Base-by-base conservation (phyloP, 2,113 vertebrate species). In the Rhinichthys klamathensis region DNA sequence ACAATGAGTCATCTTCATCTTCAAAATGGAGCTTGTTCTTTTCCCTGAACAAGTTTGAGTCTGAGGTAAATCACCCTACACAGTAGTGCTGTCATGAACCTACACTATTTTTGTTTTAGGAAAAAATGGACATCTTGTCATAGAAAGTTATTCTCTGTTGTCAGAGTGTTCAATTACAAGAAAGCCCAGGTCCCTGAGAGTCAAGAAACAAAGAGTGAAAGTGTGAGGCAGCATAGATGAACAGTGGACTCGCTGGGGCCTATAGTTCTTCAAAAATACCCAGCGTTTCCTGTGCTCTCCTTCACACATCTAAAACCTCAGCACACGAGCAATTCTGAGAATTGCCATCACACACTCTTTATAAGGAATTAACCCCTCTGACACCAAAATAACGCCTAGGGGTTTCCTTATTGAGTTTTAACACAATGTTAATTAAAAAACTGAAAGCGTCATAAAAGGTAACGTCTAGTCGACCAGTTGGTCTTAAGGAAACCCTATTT, bases 151-250 rank as follows among this genome's bases (percentile, higher is more conserved):
- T 81, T 73, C 73, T 74, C 44, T 69, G 9, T 35, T 27, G 32
- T 30, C 30, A 30, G 30, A 25, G 7, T 41, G 44, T 49, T 30
- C 25, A 27, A 65, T 86, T 88, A 86, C 87, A n/a, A 86, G 87
- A 88, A 86, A 86, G 35, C 76, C 49, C 25, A 51, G 9, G 23
- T 13, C 25, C 74, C n/a, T 79, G 54, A 38, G 81, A 61, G 44
- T 15, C 2, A 46, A 51, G 41, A 81, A 54, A 51, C 10, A 2
- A 80, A 56, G 69, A 88, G 12, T 18, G 23, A 69, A 69, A 8
- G 35, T 79, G 46, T 6, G 23, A 38, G 18, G 27, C 27, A 23
- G 21, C 15, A 70, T 13, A 83, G 30, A 56, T 54, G 46, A 83
- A 18, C 15, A 0, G 32, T 18, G 32, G 8, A 38, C 30, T 56